Evolutionary conservation across 2,113 vertebrate genomes (phyloP), one percentile per base, ranked within the genome.

Genomic region (Gila orcuttii): DNA sequence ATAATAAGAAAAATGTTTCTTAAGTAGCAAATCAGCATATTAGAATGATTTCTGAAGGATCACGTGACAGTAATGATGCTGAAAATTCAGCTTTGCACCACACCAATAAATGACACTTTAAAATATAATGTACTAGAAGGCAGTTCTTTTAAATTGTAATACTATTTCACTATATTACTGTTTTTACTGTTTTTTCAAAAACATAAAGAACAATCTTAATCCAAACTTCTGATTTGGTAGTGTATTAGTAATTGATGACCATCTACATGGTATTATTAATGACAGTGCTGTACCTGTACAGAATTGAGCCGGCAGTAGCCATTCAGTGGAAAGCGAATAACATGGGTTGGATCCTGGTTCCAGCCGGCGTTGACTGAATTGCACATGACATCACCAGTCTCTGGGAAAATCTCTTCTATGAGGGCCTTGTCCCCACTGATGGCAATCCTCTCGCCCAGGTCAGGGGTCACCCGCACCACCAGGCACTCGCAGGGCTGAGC

Each of bases 261-360:
- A 52, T 77, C 31, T 79, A n/a, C 28, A 39, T 0, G 23, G 19
- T 45, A 19, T 25, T 19, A 28, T 60, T 12, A 45, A 28, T 47
- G 17, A 13, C 45, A 52, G 3, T 71, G 33, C 68, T 64, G 23
- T 79, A 99, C 98, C 98, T 99, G 98, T 89, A 99, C 97, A 0
- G 98, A 99, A 91, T 99, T 99, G 92, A 99, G 94, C 88, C 97
- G 93, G 95, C 98, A 99, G 93, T 99, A 99, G 73, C 98, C 98
- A 0, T 99, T 99, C 91, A 99, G 95, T 4, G 98, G 98, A 87
- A 99, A 99, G 84, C 98, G 95, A 86, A 99, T 99, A 88, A 99
- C 98, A 6, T 99, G 98, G 1, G 98, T 99, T 68, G 98, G 98
- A 94, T 99, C 98, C 93, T 99, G 98, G 95, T 99, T 99, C 98